phyloP scores from a whole-genome alignment of 2,888 invertebrate species.

The Drosophila colorata region DNA sequence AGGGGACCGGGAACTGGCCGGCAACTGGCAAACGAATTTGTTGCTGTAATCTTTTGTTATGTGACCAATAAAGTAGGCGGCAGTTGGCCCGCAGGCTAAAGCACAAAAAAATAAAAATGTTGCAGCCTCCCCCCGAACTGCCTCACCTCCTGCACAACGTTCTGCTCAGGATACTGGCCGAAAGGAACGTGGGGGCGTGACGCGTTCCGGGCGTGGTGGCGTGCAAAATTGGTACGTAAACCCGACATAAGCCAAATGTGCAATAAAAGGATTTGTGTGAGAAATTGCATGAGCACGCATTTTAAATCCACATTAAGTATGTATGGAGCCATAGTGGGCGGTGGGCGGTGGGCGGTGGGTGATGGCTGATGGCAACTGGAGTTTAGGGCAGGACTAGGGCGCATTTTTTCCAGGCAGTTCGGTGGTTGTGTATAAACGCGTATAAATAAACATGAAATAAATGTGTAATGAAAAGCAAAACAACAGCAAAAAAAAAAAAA shows the following conservation, averaged over 20 bases:
- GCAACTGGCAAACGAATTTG: conserved; percentile 47
- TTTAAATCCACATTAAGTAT: conserved; percentile 80
- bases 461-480: conserved; percentile 58
- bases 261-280: conserved; percentile 82
- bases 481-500: conserved; percentile 5
- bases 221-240: conserved; percentile 76
- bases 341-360: neutral
- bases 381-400: conserved; percentile 16
- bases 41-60: conserved; percentile 79
- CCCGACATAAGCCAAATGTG: conserved; percentile 79
- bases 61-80: conserved; percentile 81
- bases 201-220: conserved; percentile 31
- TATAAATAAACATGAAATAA: conserved; percentile 71
- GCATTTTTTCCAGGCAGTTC: neutral
- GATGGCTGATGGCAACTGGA: neutral
- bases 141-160: neutral
- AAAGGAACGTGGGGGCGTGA: conserved; percentile 30
- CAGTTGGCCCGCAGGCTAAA: conserved; percentile 59
- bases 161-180: conserved; percentile 44
- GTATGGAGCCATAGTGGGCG: conserved; percentile 50
- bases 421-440: conserved; percentile 24
- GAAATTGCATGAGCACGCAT: conserved; percentile 81
- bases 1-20: conserved; percentile 7
- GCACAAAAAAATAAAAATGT: conserved; percentile 49
- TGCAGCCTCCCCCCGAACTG: conserved; percentile 3